Evolutionary conservation across 2,797 vertebrate species (phyloP), one percentile per base, ranked within the genome.

Genomic region (Rhabdomys pumilio): DNA sequence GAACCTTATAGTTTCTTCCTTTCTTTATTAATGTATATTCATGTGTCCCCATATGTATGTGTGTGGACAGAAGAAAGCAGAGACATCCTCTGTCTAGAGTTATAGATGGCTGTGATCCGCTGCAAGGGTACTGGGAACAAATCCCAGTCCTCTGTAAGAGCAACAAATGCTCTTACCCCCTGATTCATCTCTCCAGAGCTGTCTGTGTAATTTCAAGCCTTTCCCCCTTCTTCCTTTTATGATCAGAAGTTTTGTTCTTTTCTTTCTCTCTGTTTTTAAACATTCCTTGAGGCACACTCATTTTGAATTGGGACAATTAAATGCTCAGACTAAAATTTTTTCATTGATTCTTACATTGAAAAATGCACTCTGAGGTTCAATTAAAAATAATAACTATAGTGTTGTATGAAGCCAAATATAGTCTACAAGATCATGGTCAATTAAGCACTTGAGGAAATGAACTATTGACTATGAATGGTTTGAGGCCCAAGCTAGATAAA

Each of bases 321-420:
- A 97, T 91, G 31, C 93, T 98, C 97, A 84, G 75, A 94, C 96
- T 98, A 96, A 95, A 93, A 81, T 93, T 98, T 97, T 72, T 96
- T 80, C n/a, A 97, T 96, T 95, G 97, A 97, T 97, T 97, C 67
- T 94, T 97, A 89, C 22, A 61, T 69, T 90, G 77, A 96, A 82
- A 91, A 97, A 97, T 94, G 73, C 89, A 93, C 29, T 50, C 96
- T 91, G 83, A 57, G 97, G 89, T 98, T 98, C 89, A 96, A 76
- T 98, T 98, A 98, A 98, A 98, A 98, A 97, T 96, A 98, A 97
- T 95, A 98, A 97, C 87, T 97, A 26, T 73, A 96, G 6, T 89
- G 87, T 75, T 97, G 13, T 93, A 96, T 77, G 31, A 90, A 97
- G 85, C 85, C 93, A 97, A 98, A 96, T 93, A 82, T 95, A 97